These are phyloP conservation scores for Spizella passerina DNA, from an alignment of 2,797 vertebrate genomes.

Conservation along the genomic window DNA sequence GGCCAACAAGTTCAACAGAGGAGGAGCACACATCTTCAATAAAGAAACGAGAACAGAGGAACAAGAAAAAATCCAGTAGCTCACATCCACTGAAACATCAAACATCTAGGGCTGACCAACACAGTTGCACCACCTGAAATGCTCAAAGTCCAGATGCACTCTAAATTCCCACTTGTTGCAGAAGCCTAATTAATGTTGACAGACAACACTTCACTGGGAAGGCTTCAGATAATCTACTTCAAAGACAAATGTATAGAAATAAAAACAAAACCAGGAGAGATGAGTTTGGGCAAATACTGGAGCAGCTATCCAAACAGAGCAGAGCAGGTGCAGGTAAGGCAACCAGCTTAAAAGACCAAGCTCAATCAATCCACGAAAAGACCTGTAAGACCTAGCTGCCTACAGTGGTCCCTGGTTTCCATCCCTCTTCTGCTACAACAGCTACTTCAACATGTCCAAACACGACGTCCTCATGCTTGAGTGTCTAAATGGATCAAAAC, in stretches of 20 bases:
- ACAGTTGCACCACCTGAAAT: background rate
- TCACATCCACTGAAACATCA: background rate
- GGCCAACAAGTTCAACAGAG: background rate
- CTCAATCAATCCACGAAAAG: background rate
- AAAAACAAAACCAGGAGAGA: background rate
- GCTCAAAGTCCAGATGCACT: background rate
- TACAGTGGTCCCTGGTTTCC: background rate
- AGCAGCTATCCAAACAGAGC: conserved; percentile 2
- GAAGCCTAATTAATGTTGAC: conserved; percentile 17
- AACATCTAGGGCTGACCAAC: background rate
- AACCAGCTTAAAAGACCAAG: background rate
- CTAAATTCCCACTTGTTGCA: background rate
- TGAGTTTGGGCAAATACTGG: background rate
- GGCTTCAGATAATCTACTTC: conserved; percentile 14
- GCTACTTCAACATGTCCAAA: background rate
- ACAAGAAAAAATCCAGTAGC: background rate
- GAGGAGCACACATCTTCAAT: background rate
- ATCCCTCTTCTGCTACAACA: background rate
- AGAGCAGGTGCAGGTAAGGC: background rate
- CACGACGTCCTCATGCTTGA: background rate
- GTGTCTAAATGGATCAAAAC: background rate
- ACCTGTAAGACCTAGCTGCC: background rate
- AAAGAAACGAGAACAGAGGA: background rate
- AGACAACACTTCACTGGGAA: background rate
- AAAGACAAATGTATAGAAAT: background rate